Evolutionary conservation across 2,888 invertebrate genomes (phyloP), one percentile per base, ranked within the genome.

Genomic region (Cheiracanthium punctorium): DNA sequence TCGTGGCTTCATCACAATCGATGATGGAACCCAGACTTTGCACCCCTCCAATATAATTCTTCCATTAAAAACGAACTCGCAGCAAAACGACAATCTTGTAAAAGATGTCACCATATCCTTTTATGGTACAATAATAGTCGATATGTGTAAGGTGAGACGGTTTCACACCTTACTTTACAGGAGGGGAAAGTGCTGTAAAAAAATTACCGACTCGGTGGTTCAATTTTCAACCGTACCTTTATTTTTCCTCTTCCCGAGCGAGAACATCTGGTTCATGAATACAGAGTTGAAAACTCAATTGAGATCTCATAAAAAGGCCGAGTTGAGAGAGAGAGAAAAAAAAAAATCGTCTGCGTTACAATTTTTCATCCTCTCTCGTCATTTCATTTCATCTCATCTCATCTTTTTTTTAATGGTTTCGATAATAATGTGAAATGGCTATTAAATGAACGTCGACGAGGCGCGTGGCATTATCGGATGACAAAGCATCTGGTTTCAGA

Each of bases 21-120:
- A n/a, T n/a, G n/a, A n/a, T n/a, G n/a, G n/a, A n/a, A n/a, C n/a
- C n/a, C n/a, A n/a, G n/a, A n/a, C n/a, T n/a, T n/a, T n/a, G 37
- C 12, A 8, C 37, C 37, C 12, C 37, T 37, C 5, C 37, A 8
- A 8, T 37, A 37, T 37, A 48, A 17, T 48, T 48, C 14, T 48
- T 17, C 10, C 43, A 8, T 5, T 64, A 28, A 64, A 64, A 64
- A 64, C 24, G 64, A 17, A 24, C 64, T 28, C 37, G 10, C 10
- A 37, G 10, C 37, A 37, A 7, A 37, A 37, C 28, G 29, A 29
- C 64, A 64, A 67, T 67, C 67, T 67, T 30, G 67, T 67, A n/a
- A 67, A 67, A 67, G 67, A 32, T 67, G 67, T 67, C 67, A 67
- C 67, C 64, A 29, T 14, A 32, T 32, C 30, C 32, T 24, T n/a